Conservation (phyloP, 2,888 invertebrate genomes). For the Andrena praecox region DNA sequence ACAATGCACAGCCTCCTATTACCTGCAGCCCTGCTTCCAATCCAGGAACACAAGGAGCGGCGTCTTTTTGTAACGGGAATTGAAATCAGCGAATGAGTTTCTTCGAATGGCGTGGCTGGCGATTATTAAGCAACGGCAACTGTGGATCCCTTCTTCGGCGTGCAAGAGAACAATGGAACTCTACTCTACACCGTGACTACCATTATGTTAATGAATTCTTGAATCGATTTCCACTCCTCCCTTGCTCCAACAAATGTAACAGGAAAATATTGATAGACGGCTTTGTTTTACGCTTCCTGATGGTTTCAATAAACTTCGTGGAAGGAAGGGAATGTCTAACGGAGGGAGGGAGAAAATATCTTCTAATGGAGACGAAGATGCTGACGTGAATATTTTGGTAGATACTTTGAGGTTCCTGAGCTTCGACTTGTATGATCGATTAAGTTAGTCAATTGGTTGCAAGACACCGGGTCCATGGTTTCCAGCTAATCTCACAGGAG, state of each 20-base stretch:
- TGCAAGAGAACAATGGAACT: background rate
- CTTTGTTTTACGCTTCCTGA: background rate
- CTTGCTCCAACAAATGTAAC: background rate
- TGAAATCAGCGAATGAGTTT: background rate
- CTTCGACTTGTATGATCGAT: too few species aligned
- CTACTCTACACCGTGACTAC: background rate
- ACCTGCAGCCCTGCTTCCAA: background rate
- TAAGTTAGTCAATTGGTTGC: too few species aligned
- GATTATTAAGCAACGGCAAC: constrained; percentile 7
- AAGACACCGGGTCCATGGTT: too few species aligned
- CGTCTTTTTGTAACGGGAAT: background rate
- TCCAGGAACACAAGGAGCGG: background rate
- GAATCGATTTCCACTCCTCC: background rate
- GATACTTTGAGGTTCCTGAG: too few species aligned
- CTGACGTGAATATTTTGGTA: too few species aligned
- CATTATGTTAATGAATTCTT: constrained; percentile 7
- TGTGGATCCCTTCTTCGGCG: background rate
- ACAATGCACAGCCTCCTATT: background rate
- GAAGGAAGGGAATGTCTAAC: too few species aligned
- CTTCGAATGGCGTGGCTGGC: background rate
- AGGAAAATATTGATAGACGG: background rate
- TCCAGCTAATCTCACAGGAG: too few species aligned
- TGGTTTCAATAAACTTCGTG: too few species aligned
- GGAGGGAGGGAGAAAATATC: too few species aligned
- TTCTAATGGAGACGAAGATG: too few species aligned